Base-by-base conservation (phyloP, 2,797 vertebrate genomes). In the Pygocentrus nattereri region DNA sequence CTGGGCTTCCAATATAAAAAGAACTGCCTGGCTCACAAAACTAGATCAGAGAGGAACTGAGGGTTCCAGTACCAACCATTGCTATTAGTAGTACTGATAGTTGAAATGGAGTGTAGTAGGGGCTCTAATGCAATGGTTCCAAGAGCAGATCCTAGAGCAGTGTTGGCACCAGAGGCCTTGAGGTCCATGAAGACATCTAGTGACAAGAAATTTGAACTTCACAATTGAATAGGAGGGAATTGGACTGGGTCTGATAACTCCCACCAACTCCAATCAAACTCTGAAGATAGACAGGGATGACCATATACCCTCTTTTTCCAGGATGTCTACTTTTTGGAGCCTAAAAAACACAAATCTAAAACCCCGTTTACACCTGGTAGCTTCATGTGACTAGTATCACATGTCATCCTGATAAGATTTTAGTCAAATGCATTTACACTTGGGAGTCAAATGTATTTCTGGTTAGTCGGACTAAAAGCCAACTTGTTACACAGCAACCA, bases 61-160 rank as follows among this genome's bases (percentile, higher is more conserved):
- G 61, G 31, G 54, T 27, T 78, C 44, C 38, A n/a, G 58, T 49
- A 16, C 23, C 23, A 50, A n/a, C n/a, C 21, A 18, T 54, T 34
- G 8, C n/a, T 70, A 72, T 70, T 71, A 31, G 34, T 41, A 27
- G 47, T 41, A 59, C 47, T 72, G 65, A 4, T 8, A 73, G 79
- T 80, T 85, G 77, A 61, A 73, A 50, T 44, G 81, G 78, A 75
- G 41, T 69, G 68, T 30, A 64, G 3, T 58, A 13, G 3, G 3
- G 23, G 25, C 4, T 27, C 25, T 31, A 64, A 6, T 31, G 27
- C 61, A 64, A 30, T 15, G 25, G 5, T 30, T 61, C 25, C 27
- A 2, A 19, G 1, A 31, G 0, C 41, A 44, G 41, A 11, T 44
- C 30, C 61, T 16, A 16, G 15, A 18, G 30, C 19, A 13, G 25